phyloP scores from a whole-genome alignment of 2,113 vertebrate species.

The Corythaixoides concolor region DNA sequence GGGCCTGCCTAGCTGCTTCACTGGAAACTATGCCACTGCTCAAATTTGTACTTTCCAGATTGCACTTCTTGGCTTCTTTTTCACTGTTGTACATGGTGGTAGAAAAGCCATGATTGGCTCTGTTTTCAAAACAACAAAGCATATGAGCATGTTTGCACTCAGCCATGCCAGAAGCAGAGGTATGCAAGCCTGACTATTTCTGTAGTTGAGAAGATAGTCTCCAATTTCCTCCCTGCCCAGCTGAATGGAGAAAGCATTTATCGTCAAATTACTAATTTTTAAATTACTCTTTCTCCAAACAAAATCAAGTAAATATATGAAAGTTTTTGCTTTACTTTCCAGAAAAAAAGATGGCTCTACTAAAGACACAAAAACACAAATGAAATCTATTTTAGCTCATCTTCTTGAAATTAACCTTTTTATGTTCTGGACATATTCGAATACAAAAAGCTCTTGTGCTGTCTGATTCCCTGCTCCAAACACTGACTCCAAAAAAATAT shows the following conservation, averaged over 20 bases:
- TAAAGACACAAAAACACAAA: not conserved
- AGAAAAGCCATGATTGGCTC: not conserved
- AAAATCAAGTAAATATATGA: not conserved
- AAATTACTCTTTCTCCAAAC: not conserved
- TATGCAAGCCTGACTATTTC: not conserved
- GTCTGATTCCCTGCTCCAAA: not conserved
- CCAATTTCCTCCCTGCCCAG: not conserved
- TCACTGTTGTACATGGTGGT: not conserved
- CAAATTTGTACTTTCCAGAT: not conserved
- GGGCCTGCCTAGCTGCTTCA: not conserved
- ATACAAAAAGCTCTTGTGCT: not conserved
- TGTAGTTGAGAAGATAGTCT: not conserved
- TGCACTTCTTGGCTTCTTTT: not conserved
- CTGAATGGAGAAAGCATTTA: not conserved
- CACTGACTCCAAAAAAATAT: slow-evolving; percentile 1
- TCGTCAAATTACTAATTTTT: not conserved
- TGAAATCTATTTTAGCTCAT: not conserved
- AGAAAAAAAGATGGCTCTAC: not conserved
- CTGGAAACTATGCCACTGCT: not conserved
- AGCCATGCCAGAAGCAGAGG: not conserved
- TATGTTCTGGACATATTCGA: not conserved
- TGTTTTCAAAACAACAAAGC: not conserved
- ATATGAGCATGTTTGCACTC: not conserved
- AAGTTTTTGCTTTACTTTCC: not conserved
- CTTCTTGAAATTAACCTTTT: slow-evolving; percentile 16